phyloP scores from a whole-genome alignment of 1,140 invertebrate species.

The Alviniconcha marisindica region DNA sequence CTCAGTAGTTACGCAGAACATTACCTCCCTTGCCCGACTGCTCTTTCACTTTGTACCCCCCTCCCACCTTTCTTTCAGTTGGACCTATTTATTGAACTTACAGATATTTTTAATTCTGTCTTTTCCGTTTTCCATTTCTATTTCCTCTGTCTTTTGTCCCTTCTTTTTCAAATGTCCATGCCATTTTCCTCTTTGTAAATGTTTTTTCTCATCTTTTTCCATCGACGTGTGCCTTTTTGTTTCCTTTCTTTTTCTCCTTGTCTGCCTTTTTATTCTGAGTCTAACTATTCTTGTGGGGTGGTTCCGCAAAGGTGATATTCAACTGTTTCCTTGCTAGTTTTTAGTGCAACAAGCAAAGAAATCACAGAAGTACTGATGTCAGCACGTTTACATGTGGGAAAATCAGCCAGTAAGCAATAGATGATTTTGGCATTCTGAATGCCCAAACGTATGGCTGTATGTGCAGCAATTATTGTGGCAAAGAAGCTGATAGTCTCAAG shows the following conservation, averaged over 20 bases:
- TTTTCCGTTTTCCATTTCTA: background rate
- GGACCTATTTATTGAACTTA: background rate
- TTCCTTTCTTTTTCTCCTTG: background rate
- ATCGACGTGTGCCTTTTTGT: background rate
- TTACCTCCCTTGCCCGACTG: too few species aligned
- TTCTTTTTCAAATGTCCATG: background rate
- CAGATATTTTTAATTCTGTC: background rate
- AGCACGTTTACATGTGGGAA: too few species aligned
- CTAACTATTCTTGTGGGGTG: background rate
- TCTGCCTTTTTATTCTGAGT: background rate
- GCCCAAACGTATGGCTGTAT: too few species aligned
- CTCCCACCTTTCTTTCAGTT: too few species aligned
- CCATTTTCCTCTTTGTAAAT: background rate
- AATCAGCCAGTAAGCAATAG: too few species aligned
- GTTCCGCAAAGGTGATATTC: background rate
- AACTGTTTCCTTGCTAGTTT: too few species aligned
- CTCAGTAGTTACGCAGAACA: background rate
- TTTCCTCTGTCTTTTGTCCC: background rate
- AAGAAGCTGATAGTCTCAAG: too few species aligned
- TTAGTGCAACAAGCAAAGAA: too few species aligned
- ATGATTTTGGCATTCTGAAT: too few species aligned
- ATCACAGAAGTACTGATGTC: too few species aligned
- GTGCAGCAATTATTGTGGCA: too few species aligned
- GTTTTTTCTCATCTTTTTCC: background rate
- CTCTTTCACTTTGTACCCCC: background rate